Evolutionary conservation across 2,797 vertebrate species (phyloP).

Genomic region (Gadopsis marmoratus): DNA sequence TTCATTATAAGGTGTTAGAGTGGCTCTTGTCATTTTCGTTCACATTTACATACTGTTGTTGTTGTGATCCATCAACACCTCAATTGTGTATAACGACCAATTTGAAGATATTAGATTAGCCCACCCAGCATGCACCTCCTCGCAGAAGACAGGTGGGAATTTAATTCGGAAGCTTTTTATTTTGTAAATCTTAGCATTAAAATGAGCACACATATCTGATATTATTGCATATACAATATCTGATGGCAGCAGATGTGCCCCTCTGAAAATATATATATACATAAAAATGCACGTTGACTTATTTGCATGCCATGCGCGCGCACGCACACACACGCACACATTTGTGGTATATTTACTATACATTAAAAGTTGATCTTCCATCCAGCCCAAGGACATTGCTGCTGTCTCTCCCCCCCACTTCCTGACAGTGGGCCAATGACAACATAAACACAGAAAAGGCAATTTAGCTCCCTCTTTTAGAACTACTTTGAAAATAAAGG

Average conservation of each 20-base stretch:
- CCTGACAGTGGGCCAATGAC: constrained; percentile 84
- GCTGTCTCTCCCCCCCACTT: constrained; percentile 77
- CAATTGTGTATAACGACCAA: constrained; percentile 77
- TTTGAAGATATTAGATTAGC: constrained; percentile 80
- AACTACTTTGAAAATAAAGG: constrained; percentile 91
- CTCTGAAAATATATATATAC: constrained; percentile 35
- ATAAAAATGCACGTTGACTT: constrained; percentile 19
- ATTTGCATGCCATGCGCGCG: constrained; percentile 10
- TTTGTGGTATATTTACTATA: constrained; percentile 51
- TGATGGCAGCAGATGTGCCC: constrained; percentile 29
- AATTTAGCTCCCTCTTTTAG: constrained; percentile 88
- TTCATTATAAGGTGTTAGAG: constrained; percentile 86
- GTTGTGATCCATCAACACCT: constrained; percentile 82
- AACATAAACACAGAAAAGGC: constrained; percentile 88
- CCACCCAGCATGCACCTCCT: constrained; percentile 40
- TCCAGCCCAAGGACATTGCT: constrained; percentile 84
- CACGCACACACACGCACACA: constrained; percentile 8
- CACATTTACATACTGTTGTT: constrained; percentile 74
- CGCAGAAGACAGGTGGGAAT: constrained; percentile 62
- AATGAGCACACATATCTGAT: constrained; percentile 23
- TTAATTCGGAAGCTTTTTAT: constrained; percentile 43
- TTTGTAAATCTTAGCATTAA: constrained; percentile 37
- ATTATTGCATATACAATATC: background rate
- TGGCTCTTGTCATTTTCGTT: constrained; percentile 75
- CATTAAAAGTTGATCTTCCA: constrained; percentile 83